Conservation (phyloP, 2,888 invertebrate genomes). For the Mimumesa dahlbomi region DNA sequence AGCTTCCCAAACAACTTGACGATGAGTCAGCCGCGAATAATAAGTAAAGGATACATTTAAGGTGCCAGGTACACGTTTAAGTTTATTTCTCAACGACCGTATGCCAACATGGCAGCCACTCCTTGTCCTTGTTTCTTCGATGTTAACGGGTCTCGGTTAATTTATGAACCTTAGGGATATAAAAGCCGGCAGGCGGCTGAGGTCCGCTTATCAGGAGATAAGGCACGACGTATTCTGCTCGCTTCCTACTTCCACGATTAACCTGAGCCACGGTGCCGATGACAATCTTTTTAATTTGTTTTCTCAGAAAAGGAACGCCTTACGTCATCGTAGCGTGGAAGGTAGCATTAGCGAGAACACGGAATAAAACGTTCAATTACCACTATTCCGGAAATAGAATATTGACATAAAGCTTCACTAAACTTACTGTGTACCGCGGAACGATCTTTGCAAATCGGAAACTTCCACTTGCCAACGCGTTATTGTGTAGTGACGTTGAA, state of each 20-base stretch:
- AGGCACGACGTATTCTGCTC: constrained; percentile 52
- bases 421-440: neutral
- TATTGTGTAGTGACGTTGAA: no score
- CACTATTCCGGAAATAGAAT: constrained; percentile 23
- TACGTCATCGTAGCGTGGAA: constrained; percentile 60
- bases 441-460: no score
- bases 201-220: constrained; percentile 61
- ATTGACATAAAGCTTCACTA: constrained; percentile 24
- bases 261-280: constrained; percentile 54
- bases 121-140: constrained; percentile 46
- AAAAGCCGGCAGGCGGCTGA: constrained; percentile 39
- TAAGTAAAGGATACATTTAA: constrained; percentile 19
- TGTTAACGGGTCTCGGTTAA: constrained; percentile 53
- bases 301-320: constrained; percentile 58
- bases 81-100: constrained; percentile 43
- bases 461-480: no score
- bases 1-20: neutral
- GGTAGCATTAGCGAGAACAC: constrained; percentile 44
- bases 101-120: constrained; percentile 37
- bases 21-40: neutral
- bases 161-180: constrained; percentile 58
- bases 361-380: constrained; percentile 59
- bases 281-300: constrained; percentile 67
- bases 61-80: constrained; percentile 39
- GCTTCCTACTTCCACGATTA: constrained; percentile 61